phyloP scores from a whole-genome alignment of 1,140 invertebrate species.

The Bombus sibiricus region DNA sequence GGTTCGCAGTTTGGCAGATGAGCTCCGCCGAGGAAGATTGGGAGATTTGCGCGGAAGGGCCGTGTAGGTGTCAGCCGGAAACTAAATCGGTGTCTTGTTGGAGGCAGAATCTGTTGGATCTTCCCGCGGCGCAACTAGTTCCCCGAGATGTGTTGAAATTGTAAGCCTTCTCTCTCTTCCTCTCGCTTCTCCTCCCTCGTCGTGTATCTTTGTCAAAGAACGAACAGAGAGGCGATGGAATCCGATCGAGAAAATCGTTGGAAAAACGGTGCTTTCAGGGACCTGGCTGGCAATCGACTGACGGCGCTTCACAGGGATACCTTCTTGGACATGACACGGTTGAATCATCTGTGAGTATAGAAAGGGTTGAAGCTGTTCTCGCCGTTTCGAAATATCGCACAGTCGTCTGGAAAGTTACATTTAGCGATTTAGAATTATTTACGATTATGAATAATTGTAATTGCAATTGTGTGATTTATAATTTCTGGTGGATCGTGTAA shows the following conservation, averaged over 20 bases:
- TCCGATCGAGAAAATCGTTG: background rate
- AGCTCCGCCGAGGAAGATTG: conserved; percentile 85
- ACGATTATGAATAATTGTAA: too few species aligned
- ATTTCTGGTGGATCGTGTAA: too few species aligned
- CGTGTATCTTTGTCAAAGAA: background rate
- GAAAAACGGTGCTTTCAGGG: conserved; percentile 82
- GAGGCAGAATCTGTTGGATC: conserved; percentile 85
- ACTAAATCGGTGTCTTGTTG: conserved; percentile 88
- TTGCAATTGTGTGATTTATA: too few species aligned
- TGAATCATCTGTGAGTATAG: conserved; percentile 85
- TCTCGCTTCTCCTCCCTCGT: background rate
- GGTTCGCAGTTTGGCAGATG: conserved; percentile 86
- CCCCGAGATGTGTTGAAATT: conserved; percentile 87
- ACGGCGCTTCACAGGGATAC: conserved; percentile 89
- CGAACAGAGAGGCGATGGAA: background rate
- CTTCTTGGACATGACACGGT: conserved; percentile 86
- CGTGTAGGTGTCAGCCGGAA: conserved; percentile 87
- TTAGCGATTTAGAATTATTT: too few species aligned
- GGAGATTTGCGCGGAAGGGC: conserved; percentile 88
- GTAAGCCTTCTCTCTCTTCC: conserved; percentile 81
- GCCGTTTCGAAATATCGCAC: too few species aligned
- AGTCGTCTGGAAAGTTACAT: too few species aligned
- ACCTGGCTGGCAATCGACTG: conserved; percentile 89
- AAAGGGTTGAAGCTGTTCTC: background rate
- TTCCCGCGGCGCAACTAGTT: conserved; percentile 87